Base-by-base conservation (phyloP, 1,140 invertebrate genomes). In the Drosophila sucinea region DNA sequence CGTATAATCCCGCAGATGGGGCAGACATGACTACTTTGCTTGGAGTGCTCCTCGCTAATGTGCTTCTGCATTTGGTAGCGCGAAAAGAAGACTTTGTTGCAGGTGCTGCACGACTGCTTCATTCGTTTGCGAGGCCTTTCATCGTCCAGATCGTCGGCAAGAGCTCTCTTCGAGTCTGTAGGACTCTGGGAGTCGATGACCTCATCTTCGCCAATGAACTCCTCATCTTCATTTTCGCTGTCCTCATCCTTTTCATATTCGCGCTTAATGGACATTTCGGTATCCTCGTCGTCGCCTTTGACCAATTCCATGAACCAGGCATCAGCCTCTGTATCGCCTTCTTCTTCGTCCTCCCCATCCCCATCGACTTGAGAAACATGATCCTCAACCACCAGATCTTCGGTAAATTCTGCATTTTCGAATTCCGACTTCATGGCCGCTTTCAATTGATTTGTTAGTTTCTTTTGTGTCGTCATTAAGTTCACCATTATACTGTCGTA, bases 401-500 rank as follows among this genome's bases (percentile, higher is more conserved):
- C 82, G 6, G 56, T 25, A 2, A 44, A 29, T 4, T 67, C 76
- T 2, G 75, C 33, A 10, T 17, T 35, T 2, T 79, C 83, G 27
- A 63, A 83, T 8, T 79, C 79, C 0, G 76, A 87, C 57, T 87
- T 86, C 0, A 87, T 23, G 4, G 83, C 83, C 3, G 72, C 57
- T 10, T 68, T 84, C 1, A 91, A 63, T 33, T 80, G 81, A 5
- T 65, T 73, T 0, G 90, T 90, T 0, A 91, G 63, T 10, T 70
- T 75, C 40, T 86, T 90, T 70, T 91, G 90, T 1, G 81, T 77
- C 5, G 78, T 73, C 76, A 91, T 82, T 54, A 91, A 57, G 44
- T 86, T 91, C 0, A 91, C 83, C 90, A 91, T 91, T 35, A 91
- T 83, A 8, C 79, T 69, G 44, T 91, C 90, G 23, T 91, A 91